Evolutionary conservation across 1,140 invertebrate species (phyloP).

Genomic region (Condylostylus longicornis): DNA sequence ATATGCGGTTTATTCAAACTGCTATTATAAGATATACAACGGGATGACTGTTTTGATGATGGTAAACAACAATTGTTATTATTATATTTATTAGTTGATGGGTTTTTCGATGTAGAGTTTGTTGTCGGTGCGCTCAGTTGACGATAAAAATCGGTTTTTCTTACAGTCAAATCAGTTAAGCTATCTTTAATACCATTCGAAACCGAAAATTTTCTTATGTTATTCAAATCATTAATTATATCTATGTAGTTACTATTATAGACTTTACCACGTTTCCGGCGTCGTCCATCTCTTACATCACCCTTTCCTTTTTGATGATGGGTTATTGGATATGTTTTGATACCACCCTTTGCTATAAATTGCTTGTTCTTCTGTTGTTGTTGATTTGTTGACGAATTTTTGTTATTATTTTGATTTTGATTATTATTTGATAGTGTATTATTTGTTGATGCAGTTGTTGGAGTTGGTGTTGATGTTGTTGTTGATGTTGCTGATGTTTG

Average conservation of each 20-base stretch:
- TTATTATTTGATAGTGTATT: too few species aligned
- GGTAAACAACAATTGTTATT: slow-evolving; percentile 16
- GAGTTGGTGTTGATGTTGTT: slow-evolving; percentile 9
- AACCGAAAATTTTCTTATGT: slow-evolving; percentile 19
- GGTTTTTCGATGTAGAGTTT: slow-evolving; percentile 21
- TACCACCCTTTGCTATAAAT: background rate
- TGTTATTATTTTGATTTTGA: too few species aligned
- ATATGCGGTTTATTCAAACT: slow-evolving; percentile 1
- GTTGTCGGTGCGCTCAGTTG: slow-evolving; percentile 29
- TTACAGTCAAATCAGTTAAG: slow-evolving; percentile 27
- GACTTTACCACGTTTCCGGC: slow-evolving; percentile 29
- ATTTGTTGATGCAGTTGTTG: slow-evolving; percentile 4
- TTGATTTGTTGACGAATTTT: too few species aligned
- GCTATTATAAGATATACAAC: slow-evolving; percentile 10
- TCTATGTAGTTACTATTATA: slow-evolving; percentile 14
- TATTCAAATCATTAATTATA: slow-evolving; percentile 6
- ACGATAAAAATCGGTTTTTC: slow-evolving; percentile 31
- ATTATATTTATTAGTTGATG: slow-evolving; percentile 22
- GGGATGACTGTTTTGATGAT: slow-evolving; percentile 20
- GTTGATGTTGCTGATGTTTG: slow-evolving; percentile 17
- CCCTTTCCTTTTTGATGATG: slow-evolving; percentile 6
- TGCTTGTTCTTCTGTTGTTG: slow-evolving; percentile 2
- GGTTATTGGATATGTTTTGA: background rate
- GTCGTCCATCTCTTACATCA: slow-evolving; percentile 22
- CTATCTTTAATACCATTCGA: slow-evolving; percentile 30